A percentile compares a stretch with the other conserved stretches of the same genome.
phyloP scores from a whole-genome alignment of 2,797 vertebrate species.

The Etheostoma perlongum region DNA sequence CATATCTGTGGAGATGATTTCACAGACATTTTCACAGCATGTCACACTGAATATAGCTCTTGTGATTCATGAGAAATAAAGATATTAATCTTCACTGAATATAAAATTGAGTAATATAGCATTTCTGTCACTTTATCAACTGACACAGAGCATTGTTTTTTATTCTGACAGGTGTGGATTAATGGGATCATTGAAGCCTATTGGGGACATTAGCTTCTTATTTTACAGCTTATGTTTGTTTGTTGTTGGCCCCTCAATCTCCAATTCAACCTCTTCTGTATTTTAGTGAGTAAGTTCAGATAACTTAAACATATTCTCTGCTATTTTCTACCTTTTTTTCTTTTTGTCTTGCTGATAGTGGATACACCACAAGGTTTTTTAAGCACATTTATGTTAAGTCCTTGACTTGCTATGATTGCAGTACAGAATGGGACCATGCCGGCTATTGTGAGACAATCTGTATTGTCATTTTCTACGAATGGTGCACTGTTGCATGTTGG shows the following conservation, averaged over 20 bases:
- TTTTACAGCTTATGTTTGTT: conserved; percentile 3
- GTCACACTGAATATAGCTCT: not conserved
- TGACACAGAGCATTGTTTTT: conserved; percentile 14
- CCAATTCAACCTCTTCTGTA: conserved; percentile 1
- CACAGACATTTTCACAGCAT: conserved; percentile 38
- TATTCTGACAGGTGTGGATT: conserved; percentile 44
- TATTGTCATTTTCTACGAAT: conserved; percentile 47
- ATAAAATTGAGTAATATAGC: conserved; percentile 44
- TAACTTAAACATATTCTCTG: conserved; percentile 1
- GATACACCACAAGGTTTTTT: conserved; percentile 11
- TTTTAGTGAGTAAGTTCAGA: conserved; percentile 12
- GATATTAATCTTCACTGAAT: conserved; percentile 45
- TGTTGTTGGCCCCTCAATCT: not conserved
- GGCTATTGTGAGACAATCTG: conserved; percentile 14
- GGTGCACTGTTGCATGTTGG: conserved; percentile 29
- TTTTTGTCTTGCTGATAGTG: not conserved
- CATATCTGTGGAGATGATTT: conserved; percentile 36
- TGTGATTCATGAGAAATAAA: conserved; percentile 48
- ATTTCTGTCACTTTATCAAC: conserved; percentile 40
- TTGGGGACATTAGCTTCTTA: conserved; percentile 18
- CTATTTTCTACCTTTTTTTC: not conserved
- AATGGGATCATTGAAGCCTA: conserved; percentile 21
- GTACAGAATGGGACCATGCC: not conserved
- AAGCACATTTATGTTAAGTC: not conserved
- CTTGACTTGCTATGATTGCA: conserved; percentile 10